Conservation (phyloP, 1,140 invertebrate genomes). For the Drosophila insularis region DNA sequence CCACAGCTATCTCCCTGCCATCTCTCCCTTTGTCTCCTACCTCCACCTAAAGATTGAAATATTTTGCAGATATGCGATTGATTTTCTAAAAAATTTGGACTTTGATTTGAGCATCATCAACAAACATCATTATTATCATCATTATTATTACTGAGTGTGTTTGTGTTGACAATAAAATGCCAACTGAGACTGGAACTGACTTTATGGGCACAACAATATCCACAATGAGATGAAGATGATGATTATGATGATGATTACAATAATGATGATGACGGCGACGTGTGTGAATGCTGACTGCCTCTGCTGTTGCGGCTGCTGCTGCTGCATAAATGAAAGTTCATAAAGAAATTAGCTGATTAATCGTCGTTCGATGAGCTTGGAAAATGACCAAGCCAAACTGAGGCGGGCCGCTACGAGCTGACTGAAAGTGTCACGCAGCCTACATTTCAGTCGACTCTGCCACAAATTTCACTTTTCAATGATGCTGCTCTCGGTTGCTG, state of each 20-base stretch:
- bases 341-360: slow-evolving; percentile 81
- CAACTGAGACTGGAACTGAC: slow-evolving; percentile 8
- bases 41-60: neutral
- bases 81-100: slow-evolving; percentile 65
- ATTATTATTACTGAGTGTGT: neutral
- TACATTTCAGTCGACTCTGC: slow-evolving; percentile 63
- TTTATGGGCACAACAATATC: slow-evolving; percentile 44
- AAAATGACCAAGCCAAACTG: slow-evolving; percentile 65
- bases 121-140: too few relatives aligned
- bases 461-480: slow-evolving; percentile 79
- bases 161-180: slow-evolving; percentile 46
- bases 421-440: slow-evolving; percentile 79
- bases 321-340: slow-evolving; percentile 79
- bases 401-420: slow-evolving; percentile 42
- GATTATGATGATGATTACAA: slow-evolving; percentile 49
- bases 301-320: slow-evolving; percentile 29
- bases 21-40: neutral
- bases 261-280: slow-evolving; percentile 61
- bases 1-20: neutral
- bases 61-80: slow-evolving; percentile 49
- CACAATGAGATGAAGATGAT: slow-evolving; percentile 21
- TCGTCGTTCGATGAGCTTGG: slow-evolving; percentile 79
- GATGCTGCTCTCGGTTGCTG: slow-evolving; percentile 47
- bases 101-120: slow-evolving; percentile 58
- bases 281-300: slow-evolving; percentile 60